Evolutionary conservation across 1,140 invertebrate genomes (phyloP).

Genomic region (Drosophila baimaii): DNA sequence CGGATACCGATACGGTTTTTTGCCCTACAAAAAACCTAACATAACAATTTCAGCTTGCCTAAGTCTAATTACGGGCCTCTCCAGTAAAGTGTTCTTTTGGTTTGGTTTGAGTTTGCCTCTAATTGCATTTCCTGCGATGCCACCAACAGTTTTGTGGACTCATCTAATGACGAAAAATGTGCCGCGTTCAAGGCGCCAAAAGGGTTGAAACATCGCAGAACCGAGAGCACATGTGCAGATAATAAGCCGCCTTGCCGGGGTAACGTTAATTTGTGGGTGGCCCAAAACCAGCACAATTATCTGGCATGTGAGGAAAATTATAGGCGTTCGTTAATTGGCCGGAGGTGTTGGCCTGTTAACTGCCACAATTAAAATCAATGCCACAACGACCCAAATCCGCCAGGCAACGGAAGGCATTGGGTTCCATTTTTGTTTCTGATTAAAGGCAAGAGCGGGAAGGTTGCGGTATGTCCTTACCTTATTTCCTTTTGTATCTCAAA

Average conservation of each 20-base stretch:
- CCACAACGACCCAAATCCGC: constrained; percentile 54
- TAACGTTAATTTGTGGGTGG: constrained; percentile 67
- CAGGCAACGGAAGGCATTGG: constrained; percentile 19
- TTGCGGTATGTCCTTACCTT: too few relatives aligned
- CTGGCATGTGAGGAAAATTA: constrained; percentile 66
- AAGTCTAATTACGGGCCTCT: constrained; percentile 62
- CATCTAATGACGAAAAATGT: constrained; percentile 55
- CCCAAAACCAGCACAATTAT: constrained; percentile 63
- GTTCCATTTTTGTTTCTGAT: neutral
- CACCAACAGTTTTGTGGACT: constrained; percentile 59
- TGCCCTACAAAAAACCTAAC: constrained; percentile 31
- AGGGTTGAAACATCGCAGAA: constrained; percentile 8
- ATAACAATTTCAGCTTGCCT: constrained; percentile 66
- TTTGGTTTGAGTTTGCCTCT: constrained; percentile 52
- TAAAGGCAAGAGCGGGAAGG: neutral
- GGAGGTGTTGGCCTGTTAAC: constrained; percentile 62
- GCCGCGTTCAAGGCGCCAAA: neutral
- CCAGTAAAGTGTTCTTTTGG: constrained; percentile 30
- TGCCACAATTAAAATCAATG: constrained; percentile 69
- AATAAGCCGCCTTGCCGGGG: constrained; percentile 68
- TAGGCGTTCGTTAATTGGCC: constrained; percentile 65
- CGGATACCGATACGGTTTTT: constrained; percentile 22
- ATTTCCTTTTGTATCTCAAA: too few relatives aligned
- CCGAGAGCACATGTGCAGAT: constrained; percentile 47
- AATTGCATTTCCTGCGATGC: constrained; percentile 69